phyloP scores from a whole-genome alignment of 1,140 invertebrate species.

The Heliothis virescens region DNA sequence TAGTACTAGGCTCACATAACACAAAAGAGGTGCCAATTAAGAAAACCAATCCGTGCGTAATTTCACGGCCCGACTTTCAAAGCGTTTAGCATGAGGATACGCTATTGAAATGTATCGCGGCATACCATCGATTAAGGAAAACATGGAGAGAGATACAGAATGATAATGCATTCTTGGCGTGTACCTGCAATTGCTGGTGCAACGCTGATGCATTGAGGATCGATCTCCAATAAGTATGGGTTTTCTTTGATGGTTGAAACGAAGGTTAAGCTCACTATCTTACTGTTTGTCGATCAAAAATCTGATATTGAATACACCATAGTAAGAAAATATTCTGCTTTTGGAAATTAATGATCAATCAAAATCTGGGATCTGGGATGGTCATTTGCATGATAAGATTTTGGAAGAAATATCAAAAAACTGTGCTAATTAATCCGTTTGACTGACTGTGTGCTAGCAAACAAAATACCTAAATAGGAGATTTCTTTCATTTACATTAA shows the following conservation, averaged over 20 bases:
- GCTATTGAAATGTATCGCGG: constrained; percentile 30
- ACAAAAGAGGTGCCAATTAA: background rate
- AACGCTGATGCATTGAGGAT: background rate
- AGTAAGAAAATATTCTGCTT: too few species aligned
- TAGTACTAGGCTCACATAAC: background rate
- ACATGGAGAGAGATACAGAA: constrained; percentile 24
- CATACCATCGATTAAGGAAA: constrained; percentile 38
- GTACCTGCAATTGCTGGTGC: constrained; percentile 27
- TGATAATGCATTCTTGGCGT: constrained; percentile 22
- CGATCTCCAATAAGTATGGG: background rate
- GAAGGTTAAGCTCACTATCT: too few species aligned
- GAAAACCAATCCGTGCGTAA: background rate
- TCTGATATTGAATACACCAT: too few species aligned
- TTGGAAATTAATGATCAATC: too few species aligned
- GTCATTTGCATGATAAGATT: too few species aligned
- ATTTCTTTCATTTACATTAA: background rate
- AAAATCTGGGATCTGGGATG: too few species aligned
- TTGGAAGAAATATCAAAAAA: too few species aligned
- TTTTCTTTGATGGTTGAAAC: too few species aligned
- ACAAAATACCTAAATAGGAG: too few species aligned
- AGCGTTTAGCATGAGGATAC: constrained; percentile 28
- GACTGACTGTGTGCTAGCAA: too few species aligned
- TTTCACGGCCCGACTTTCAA: constrained; percentile 8
- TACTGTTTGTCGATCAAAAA: too few species aligned
- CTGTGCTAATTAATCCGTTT: too few species aligned